phyloP scores from a whole-genome alignment of 2,797 vertebrate genomes.

The Malurus splendens region DNA sequence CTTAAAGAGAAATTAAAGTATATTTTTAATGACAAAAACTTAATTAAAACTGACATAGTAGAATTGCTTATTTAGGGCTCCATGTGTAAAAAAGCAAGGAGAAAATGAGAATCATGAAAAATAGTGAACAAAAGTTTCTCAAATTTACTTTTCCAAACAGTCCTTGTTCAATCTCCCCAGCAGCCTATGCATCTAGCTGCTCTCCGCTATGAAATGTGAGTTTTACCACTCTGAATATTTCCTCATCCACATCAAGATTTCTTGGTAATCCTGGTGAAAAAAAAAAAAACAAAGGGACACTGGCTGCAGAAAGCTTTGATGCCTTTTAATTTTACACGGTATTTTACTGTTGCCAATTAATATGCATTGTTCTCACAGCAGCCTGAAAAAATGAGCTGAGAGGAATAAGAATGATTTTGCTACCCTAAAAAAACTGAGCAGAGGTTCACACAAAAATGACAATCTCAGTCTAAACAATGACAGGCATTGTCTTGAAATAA shows the following conservation, averaged over 20 bases:
- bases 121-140: not conserved
- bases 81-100: not conserved
- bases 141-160: not conserved
- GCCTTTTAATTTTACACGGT: not conserved
- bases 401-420: not conserved
- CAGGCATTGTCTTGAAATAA: conserved; percentile 55
- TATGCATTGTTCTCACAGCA: not conserved
- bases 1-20: conserved; percentile 8
- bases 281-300: not conserved
- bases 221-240: not conserved
- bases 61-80: not conserved
- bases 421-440: not conserved
- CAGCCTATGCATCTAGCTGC: not conserved
- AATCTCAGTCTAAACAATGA: conserved; percentile 49
- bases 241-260: not conserved
- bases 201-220: not conserved
- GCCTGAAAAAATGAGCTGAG: not conserved
- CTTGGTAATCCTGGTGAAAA: not conserved
- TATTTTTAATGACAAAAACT: conserved; percentile 37
- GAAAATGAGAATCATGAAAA: not conserved
- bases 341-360: not conserved
- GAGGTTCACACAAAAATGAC: conserved; percentile 33
- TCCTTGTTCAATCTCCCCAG: not conserved
- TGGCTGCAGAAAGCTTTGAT: not conserved
- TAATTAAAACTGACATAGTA: not conserved